Evolutionary conservation across 1,140 invertebrate species (phyloP).

Genomic region (Solen grandis): DNA sequence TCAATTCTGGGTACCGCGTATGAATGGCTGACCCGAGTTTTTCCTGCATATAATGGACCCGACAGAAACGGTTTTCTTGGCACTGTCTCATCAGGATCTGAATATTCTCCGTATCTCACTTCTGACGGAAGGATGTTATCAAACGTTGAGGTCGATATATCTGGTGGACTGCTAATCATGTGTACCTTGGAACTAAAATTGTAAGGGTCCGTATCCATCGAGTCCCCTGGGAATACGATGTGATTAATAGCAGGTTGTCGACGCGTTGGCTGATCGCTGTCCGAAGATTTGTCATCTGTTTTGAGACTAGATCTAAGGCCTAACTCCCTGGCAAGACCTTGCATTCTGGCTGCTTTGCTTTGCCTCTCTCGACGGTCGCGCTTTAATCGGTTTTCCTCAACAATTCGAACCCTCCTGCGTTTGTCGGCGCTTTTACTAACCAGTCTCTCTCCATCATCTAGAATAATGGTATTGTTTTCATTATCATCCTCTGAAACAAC

Average conservation of each 20-base stretch:
- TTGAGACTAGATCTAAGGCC: slow-evolving; percentile 26
- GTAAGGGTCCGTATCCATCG: not conserved
- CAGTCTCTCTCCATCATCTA: not conserved
- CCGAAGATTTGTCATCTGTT: not conserved
- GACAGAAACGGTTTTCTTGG: slow-evolving; percentile 42
- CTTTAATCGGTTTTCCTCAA: slow-evolving; percentile 27
- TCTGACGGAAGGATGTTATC: not conserved
- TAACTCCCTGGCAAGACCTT: slow-evolving; percentile 33
- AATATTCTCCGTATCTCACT: not conserved
- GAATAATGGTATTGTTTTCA: not conserved
- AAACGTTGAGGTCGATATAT: not conserved
- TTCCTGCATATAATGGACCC: slow-evolving; percentile 18
- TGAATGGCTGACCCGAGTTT: slow-evolving; percentile 9
- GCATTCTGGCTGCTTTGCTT: slow-evolving; percentile 8
- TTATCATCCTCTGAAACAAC: slow-evolving; percentile 36
- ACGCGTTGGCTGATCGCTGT: not conserved
- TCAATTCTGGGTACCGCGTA: slow-evolving; percentile 25
- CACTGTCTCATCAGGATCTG: slow-evolving; percentile 39
- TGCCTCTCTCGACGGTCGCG: slow-evolving; percentile 9
- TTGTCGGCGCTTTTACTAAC: slow-evolving; percentile 41
- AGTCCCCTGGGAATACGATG: slow-evolving; percentile 26
- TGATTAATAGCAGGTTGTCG: not conserved
- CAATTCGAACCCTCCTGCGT: slow-evolving; percentile 12
- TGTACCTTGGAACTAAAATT: not conserved
- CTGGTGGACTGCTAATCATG: slow-evolving; percentile 11